Evolutionary conservation across 2,797 vertebrate genomes (phyloP), one percentile per base, ranked within the genome.

Genomic region (Peromyscus melanophrys): DNA sequence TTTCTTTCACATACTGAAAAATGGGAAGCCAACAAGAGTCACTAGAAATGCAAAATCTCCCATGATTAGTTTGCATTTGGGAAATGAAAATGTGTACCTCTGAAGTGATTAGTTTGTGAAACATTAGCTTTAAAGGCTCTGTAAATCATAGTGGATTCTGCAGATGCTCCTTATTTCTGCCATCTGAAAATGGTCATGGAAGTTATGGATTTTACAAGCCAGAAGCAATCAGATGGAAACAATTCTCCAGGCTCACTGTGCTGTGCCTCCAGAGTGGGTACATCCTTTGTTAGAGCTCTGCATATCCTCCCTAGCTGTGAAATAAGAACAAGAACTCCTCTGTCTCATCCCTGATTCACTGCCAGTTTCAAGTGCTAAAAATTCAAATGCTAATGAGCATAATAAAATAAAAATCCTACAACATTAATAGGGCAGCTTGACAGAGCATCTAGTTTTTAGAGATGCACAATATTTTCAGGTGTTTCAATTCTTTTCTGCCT

Each of bases 91-190:
- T 52, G 40, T 63, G 65, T 43, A 57, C 67, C 88, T 92, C 76
- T 59, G 23, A 34, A 80, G 57, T 69, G 83, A 93, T 80, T 93
- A 34, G 52, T 76, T 86, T 63, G 40, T 88, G 95, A 96, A 96
- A 81, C 88, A 93, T 67, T 69, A 75, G 55, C 77, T 73, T 81
- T 76, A 61, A 76, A 92, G 80, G 81, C 91, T 91, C 49, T 80
- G 93, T 92, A 93, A 96, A 96, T 94, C 94, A 92, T 49, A 12
- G 93, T 71, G 69, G 88, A 67, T 87, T 90, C 94, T 90, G 46
- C 81, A 82, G 71, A 81, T 59, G 25, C 19, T 59, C 19, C 29
- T 86, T 77, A 73, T 71, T 46, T 82, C 31, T 67, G 85, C 65
- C 87, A 77, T 23, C n/a, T 78, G 65, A 95, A 77, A 94, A 94